phyloP scores from a whole-genome alignment of 2,797 vertebrate species.

The Gouania willdenowi region DNA sequence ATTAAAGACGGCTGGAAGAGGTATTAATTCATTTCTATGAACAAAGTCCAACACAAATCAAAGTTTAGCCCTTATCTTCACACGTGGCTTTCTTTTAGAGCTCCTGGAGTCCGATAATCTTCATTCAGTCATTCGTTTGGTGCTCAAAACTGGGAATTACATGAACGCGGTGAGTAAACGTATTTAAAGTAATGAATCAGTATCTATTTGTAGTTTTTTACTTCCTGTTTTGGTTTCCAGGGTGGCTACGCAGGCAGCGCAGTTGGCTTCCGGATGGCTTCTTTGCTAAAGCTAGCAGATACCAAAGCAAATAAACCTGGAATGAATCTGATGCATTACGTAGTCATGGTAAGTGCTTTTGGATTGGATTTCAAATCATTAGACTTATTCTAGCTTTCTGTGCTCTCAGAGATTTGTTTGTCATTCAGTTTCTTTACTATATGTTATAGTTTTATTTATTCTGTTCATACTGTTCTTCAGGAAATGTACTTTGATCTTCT shows the following conservation, averaged over 20 bases:
- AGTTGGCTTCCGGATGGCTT: constrained; percentile 78
- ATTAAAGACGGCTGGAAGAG: constrained; percentile 70
- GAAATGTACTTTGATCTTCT: no score
- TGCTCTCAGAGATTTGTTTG: no score
- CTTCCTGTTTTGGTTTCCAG: constrained; percentile 42
- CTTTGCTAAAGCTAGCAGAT: constrained; percentile 79
- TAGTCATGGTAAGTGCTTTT: constrained; percentile 77
- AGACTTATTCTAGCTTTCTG: not conserved
- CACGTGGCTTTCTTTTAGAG: constrained; percentile 56
- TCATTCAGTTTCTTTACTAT: no score
- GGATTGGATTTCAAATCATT: no score
- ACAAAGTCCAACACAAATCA: no score
- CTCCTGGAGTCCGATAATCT: constrained; percentile 75
- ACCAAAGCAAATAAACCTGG: constrained; percentile 84
- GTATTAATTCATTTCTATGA: constrained; percentile 38
- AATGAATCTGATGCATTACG: constrained; percentile 86
- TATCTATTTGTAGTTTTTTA: not conserved
- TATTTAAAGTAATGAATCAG: not conserved
- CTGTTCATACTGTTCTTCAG: no score
- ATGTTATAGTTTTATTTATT: no score
- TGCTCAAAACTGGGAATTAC: constrained; percentile 83
- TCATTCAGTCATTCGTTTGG: constrained; percentile 78
- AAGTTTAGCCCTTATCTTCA: not conserved
- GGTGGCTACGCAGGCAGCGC: constrained; percentile 83
- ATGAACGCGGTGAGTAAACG: constrained; percentile 79